Evolutionary conservation across 1,140 invertebrate genomes (phyloP), one percentile per base, ranked within the genome.

Genomic region (Ridgeia piscesae): DNA sequence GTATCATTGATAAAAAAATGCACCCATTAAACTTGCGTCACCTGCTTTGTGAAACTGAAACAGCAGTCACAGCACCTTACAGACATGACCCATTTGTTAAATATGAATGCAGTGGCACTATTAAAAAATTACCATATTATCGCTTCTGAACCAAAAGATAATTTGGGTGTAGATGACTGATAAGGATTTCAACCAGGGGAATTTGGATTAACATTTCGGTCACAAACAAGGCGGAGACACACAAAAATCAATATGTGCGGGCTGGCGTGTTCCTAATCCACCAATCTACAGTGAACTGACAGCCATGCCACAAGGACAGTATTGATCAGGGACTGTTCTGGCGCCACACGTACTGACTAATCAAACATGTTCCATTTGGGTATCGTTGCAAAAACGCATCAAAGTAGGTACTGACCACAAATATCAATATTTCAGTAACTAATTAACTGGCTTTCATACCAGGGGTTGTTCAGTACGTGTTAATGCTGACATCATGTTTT

Each of bases 191-290:
- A 21, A 4, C 58, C 58, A 77, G 58, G 58, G 58, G 27, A 77
- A 6, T 77, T 77, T 77, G 58, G 58, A 77, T 77, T 77, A 77
- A 77, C 17, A 77, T 77, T 77, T 77, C 27, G 58, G 58, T 77
- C 58, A 77, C 58, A 77, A 77, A 77, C 58, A 77, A 77, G 17
- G 58, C 27, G 17, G 58, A 77, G 58, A 77, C 58, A 2, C 58
- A 77, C 58, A 9, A 77, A 77, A 77, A 77, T 77, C 58, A 77
- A 77, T 77, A 77, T 77, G 58, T 77, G 58, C 58, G 4, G 58
- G 58, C 58, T 77, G 58, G 58, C 58, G 58, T 77, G 58, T 77
- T 77, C 58, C 58, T 77, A 77, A 77, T 77, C 58, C 58, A 77
- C 58, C 58, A 77, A 77, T 77, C 58, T 77, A 21, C 58, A 21